Base-by-base conservation (phyloP, 1,140 invertebrate species). In the Centruroides vittatus region DNA sequence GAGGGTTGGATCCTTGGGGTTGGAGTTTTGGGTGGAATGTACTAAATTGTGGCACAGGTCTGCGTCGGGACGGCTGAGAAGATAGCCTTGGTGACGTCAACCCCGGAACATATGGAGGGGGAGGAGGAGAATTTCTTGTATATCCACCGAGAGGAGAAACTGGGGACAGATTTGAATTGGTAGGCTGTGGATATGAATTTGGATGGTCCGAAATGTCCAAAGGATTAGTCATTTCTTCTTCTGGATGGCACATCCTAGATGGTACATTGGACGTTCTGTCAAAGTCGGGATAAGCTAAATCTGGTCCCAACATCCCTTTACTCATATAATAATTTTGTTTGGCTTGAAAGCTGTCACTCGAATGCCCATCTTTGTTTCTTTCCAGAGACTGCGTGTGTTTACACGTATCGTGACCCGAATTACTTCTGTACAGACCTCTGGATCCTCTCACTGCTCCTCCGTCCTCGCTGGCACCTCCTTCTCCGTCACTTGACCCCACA, bases 311-410 rank as follows among this genome's bases (percentile, higher is more conserved):
- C 64, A 65, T 65, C 47, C 59, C 62, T 47, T 65, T 65, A 47
- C 59, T 61, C 8, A 62, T 53, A 55, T 65, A 65, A 54, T 65
- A 65, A 55, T 65, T 65, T 50, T 65, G 64, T 46, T 65, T 65
- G 41, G 64, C 64, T 55, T 61, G 56, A 41, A 65, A 65, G 34
- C 64, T 61, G 48, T 65, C 61, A 50, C 64, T 65, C 3, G 59
- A 60, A 60, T 65, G 64, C 50, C 64, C 64, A 35, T 65, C 61
- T 51, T 65, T 65, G 41, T 65, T 65, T 46, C 64, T 58, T 49
- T 65, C 64, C 34, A 65, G 54, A 49, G 64, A 65, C 59, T 67
- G 65, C 9, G 63, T 62, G 3, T 65, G 54, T 53, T 64, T 62
- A 10, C 61, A 34, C 23, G 11, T 48, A 52, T 47, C 56, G 13